A percentile compares a stretch with the other conserved stretches of the same genome.
Conservation (phyloP, 2,797 vertebrate genomes). For the Centropyge bicolor region DNA sequence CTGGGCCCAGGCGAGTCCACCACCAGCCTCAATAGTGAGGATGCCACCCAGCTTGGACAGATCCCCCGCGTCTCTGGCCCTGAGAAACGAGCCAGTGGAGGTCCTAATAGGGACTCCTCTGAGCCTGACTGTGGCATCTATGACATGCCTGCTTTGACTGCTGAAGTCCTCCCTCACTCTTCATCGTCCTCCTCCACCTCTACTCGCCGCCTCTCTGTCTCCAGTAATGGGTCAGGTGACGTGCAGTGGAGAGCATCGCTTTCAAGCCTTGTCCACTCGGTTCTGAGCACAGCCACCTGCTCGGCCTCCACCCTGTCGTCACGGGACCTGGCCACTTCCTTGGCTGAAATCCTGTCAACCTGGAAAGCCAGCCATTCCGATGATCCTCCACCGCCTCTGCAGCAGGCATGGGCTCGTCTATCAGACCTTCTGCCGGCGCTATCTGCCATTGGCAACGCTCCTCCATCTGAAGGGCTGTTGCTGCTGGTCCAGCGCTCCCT, state of each 20-base stretch:
- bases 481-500: constrained; percentile 83
- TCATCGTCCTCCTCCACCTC: constrained; percentile 79
- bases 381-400: constrained; percentile 82
- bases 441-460: constrained; percentile 71
- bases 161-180: constrained; percentile 80
- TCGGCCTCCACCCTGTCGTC: constrained; percentile 70
- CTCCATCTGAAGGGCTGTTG: constrained; percentile 82
- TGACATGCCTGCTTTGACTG: constrained; percentile 87
- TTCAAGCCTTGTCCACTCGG: constrained; percentile 79
- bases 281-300: constrained; percentile 71
- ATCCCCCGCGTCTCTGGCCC: constrained; percentile 78
- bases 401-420: constrained; percentile 84
- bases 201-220: constrained; percentile 84
- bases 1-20: constrained; percentile 71
- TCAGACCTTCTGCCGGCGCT: constrained; percentile 85
- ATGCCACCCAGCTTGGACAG: constrained; percentile 72
- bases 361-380: constrained; percentile 84
- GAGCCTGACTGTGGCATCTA: constrained; percentile 88
- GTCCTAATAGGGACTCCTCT: constrained; percentile 58
- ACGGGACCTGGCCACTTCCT: constrained; percentile 82
- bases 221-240: constrained; percentile 86
- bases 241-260: constrained; percentile 83
- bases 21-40: constrained; percentile 62
- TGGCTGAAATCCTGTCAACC: constrained; percentile 86
- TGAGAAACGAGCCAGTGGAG: constrained; percentile 75